Base-by-base conservation (phyloP, 2,888 invertebrate species). In the Cheilosia pagana region DNA sequence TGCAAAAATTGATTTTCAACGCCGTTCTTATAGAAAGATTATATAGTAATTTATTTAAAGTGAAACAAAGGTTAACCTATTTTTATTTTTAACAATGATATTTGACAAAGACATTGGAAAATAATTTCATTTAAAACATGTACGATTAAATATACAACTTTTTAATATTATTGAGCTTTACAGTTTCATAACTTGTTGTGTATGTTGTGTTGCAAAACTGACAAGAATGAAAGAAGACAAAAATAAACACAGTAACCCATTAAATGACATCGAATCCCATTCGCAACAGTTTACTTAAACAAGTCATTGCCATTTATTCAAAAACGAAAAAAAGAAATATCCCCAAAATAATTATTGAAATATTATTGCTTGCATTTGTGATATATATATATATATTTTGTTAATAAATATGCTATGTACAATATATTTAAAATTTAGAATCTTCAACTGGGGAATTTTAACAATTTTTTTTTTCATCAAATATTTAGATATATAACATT, bases 281-380 rank as follows among this genome's bases (percentile, higher is more conserved):
- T 35, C 12, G 35, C 12, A 35, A 10, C 3, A 35, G 35, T 35
- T 35, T 0, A 28, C 8, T 12, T 35, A 10, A 35, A 35, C 12
- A 3, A 12, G 3, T 35, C 35, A 35, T 35, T 35, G 12, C 0
- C 35, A 12, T 12, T 35, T 35, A 12, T 35, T 35, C 3, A 35
- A 35, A 35, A 35, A 10, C 10, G 10, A 31, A 35, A 12, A 35
- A 35, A 35, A 35, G 10, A 0, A 35, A 10, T 35, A 65, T 43
- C 41, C 28, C 53, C 25, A 16, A 67, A 50, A 28, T 67, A 19
- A 53, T 14, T 23, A 39, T 39, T 52, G 23, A 39, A 25, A 65
- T 52, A 25, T 23, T 67, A 67, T 67, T 67, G 67, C 67, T 67
- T 67, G 35, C 41, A 23, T 41, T 23, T 8, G 53, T 35, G 31